phyloP scores from a whole-genome alignment of 53 echinoderm and acorn worm species.

The Holothuria scabra region DNA sequence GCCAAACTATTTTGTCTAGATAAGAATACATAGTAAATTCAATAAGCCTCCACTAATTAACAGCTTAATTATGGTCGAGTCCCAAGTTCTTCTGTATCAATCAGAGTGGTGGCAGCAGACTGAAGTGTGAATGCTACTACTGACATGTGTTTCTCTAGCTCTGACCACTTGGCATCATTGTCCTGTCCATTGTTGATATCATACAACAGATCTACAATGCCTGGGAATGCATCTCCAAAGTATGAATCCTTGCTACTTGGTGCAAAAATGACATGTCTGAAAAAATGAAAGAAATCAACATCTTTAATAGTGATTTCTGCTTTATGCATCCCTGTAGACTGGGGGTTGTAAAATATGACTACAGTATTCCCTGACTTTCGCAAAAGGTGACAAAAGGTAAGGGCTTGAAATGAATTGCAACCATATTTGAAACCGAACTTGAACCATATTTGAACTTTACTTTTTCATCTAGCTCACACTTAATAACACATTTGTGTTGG shows the following conservation, averaged over 20 bases:
- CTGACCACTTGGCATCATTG: constrained; percentile 60
- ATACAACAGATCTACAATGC: constrained; percentile 87
- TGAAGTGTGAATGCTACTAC: constrained; percentile 83
- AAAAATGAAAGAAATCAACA: neutral
- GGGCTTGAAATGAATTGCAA: no score
- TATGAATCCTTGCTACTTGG: constrained; percentile 87
- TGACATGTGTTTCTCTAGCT: constrained; percentile 77
- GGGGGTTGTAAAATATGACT: no score
- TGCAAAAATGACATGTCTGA: constrained; percentile 85
- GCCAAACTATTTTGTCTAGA: no score
- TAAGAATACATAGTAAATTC: no score
- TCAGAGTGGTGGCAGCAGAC: constrained; percentile 81
- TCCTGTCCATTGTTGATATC: constrained; percentile 74
- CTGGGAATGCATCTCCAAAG: constrained; percentile 82
- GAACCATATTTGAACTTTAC: no score
- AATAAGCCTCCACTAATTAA: no score
- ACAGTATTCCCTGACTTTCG: no score
- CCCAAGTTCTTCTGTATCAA: constrained; percentile 43
- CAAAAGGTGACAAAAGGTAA: no score
- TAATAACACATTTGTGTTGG: no score
- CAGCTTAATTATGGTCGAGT: neutral
- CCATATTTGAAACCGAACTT: no score
- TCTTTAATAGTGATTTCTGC: neutral
- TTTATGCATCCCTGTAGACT: neutral
- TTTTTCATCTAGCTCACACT: no score